A percentile compares a stretch with the other conserved stretches of the same genome.
Evolutionary conservation across 2,888 invertebrate species (phyloP).

Genomic region (Kuschelorhynchus macadamiae): DNA sequence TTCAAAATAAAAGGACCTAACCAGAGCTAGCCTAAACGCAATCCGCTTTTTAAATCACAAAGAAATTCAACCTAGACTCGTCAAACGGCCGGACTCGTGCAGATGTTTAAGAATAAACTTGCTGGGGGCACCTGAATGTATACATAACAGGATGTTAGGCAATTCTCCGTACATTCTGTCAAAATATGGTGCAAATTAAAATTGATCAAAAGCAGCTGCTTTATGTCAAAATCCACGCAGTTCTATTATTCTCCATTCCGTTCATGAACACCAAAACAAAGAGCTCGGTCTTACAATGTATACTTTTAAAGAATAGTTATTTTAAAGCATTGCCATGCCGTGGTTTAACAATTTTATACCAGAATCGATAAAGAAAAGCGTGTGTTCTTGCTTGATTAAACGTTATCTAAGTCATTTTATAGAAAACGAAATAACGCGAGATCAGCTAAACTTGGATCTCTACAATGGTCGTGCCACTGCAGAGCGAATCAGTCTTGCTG

Average conservation of each 20-base stretch:
- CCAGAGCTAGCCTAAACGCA: too few relatives aligned
- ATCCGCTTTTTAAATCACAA: too few relatives aligned
- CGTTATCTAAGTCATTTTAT: constrained; percentile 95
- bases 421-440: constrained; percentile 90
- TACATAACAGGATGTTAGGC: too few relatives aligned
- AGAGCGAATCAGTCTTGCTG: constrained; percentile 89
- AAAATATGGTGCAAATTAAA: too few relatives aligned
- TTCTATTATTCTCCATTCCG: constrained; percentile 7
- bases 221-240: constrained; percentile 32
- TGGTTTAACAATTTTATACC: constrained; percentile 81
- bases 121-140: too few relatives aligned
- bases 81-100: too few relatives aligned
- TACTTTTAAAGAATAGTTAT: constrained; percentile 20
- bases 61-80: too few relatives aligned
- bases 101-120: too few relatives aligned
- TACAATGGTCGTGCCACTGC: constrained; percentile 94
- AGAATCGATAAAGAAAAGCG: constrained; percentile 90
- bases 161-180: too few relatives aligned
- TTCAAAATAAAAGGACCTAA: too few relatives aligned
- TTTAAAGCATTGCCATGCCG: constrained; percentile 72
- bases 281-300: constrained; percentile 15
- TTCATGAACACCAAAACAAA: constrained; percentile 41
- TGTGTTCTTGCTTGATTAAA: constrained; percentile 92
- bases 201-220: constrained; percentile 40
- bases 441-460: constrained; percentile 93